phyloP scores from a whole-genome alignment of 2,888 invertebrate species.

The Meteorus colon region DNA sequence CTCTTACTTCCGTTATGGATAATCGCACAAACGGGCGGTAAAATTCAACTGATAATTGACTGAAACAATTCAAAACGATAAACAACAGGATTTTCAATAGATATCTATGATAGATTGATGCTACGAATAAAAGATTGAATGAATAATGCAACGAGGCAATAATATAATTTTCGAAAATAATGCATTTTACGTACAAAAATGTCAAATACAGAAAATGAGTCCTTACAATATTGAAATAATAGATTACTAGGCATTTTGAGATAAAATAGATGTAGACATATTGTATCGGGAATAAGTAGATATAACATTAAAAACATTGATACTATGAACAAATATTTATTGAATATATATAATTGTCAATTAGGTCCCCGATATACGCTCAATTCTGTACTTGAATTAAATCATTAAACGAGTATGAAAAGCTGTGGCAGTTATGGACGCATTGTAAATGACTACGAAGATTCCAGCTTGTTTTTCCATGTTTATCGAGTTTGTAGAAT shows the following conservation, averaged over 20 bases:
- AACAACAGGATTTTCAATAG: background rate
- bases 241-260: conserved; percentile 16
- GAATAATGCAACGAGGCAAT: background rate
- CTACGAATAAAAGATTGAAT: background rate
- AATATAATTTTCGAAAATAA: conserved; percentile 31
- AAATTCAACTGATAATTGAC: background rate
- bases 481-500: conserved; percentile 16
- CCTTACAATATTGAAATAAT: conserved; percentile 14
- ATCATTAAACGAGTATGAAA: conserved; percentile 5
- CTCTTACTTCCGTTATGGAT: background rate
- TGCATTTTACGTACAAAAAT: conserved; percentile 39
- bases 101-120: background rate
- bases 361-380: conserved; percentile 52
- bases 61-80: background rate
- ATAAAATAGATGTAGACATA: conserved; percentile 15
- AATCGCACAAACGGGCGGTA: background rate
- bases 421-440: conserved; percentile 17
- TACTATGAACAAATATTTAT: conserved; percentile 57
- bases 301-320: conserved; percentile 30
- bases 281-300: conserved; percentile 27
- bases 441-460: conserved; percentile 21
- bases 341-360: conserved; percentile 52
- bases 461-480: conserved; percentile 22
- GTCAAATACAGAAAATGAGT: conserved; percentile 31
- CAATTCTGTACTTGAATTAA: conserved; percentile 37